A percentile compares a stretch with the other conserved stretches of the same genome.
phyloP scores from a whole-genome alignment of 2,888 invertebrate genomes.

The Heliconius ethilla region DNA sequence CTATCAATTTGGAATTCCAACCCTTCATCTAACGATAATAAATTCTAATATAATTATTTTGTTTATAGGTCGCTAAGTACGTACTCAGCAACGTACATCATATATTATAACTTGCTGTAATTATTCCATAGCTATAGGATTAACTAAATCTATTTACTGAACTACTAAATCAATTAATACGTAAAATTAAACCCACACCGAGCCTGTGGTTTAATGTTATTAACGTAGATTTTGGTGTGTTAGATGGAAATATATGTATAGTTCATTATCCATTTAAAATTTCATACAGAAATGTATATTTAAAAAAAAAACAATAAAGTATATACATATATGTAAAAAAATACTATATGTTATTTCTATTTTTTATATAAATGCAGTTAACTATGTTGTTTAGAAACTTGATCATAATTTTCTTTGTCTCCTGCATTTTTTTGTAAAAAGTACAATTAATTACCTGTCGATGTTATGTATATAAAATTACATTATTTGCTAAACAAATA shows the following conservation, averaged over 20 bases:
- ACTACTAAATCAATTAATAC: constrained; percentile 24
- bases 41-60: not conserved
- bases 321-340: no score
- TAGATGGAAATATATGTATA: not conserved
- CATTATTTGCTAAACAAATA: no score
- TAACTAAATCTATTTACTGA: constrained; percentile 21
- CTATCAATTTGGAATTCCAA: no score
- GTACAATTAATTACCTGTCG: no score
- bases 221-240: not conserved
- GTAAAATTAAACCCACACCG: constrained; percentile 21
- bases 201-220: constrained; percentile 20
- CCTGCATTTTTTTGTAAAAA: no score
- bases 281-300: no score
- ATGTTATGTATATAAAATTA: not conserved
- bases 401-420: no score
- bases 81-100: not conserved
- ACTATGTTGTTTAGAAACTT: no score
- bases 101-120: not conserved
- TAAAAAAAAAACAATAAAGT: no score
- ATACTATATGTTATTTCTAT: no score
- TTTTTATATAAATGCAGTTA: no score
- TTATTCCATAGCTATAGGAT: constrained; percentile 12
- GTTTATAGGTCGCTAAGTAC: not conserved
- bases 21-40: not conserved
- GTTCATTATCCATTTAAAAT: no score